Evolutionary conservation across 2,797 vertebrate species (phyloP).

Genomic region (Aphelocoma californica): DNA sequence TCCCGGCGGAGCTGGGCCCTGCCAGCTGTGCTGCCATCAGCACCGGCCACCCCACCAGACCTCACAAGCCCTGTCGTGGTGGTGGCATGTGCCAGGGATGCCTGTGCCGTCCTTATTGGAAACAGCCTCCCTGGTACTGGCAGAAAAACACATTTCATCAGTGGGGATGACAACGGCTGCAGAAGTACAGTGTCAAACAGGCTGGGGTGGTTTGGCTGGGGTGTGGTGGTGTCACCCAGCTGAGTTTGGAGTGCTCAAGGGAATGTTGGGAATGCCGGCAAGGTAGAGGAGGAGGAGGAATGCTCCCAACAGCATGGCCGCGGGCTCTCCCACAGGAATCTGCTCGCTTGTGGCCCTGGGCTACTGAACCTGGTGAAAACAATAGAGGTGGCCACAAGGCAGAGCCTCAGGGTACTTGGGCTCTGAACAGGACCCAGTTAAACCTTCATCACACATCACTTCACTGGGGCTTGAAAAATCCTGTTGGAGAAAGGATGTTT

Average conservation of each 20-base stretch:
- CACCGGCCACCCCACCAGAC: accelerated
- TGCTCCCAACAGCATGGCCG: not conserved
- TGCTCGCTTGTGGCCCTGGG: not conserved
- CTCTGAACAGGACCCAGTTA: not conserved
- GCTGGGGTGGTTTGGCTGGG: slow-evolving; percentile 43
- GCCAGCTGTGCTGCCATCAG: accelerated
- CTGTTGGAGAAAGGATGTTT: not conserved
- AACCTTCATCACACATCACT: not conserved
- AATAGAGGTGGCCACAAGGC: not conserved
- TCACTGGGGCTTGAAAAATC: not conserved
- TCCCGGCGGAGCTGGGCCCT: accelerated
- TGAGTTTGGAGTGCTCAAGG: not conserved
- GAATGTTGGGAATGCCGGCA: not conserved
- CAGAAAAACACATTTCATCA: not conserved
- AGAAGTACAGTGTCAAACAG: not conserved
- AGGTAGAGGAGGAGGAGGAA: not conserved
- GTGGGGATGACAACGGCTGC: not conserved
- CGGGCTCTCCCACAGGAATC: not conserved
- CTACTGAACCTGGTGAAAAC: not conserved
- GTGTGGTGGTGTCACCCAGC: slow-evolving; percentile 25
- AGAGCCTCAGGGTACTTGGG: not conserved
- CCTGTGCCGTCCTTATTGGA: not conserved
- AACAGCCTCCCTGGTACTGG: not conserved
- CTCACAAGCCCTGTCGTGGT: accelerated
- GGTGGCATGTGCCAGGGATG: not conserved